A percentile compares a stretch with the other conserved stretches of the same genome.
phyloP scores from a whole-genome alignment of 2,797 vertebrate genomes.

The Enteromius afrohamiltoni region DNA sequence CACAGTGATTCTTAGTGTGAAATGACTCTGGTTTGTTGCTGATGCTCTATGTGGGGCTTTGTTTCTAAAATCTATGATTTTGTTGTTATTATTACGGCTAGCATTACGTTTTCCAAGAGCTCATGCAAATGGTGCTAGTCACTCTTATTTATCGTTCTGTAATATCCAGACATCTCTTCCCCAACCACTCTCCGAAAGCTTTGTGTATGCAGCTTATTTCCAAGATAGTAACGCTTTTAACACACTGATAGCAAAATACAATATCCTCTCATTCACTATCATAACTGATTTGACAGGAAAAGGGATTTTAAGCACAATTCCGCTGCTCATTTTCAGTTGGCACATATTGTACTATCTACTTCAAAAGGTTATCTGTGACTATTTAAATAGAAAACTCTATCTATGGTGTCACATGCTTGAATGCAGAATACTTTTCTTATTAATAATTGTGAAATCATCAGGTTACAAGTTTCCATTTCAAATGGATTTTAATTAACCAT shows the following conservation, averaged over 20 bases:
- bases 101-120: conserved; percentile 82
- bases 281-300: conserved; percentile 90
- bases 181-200: conserved; percentile 78
- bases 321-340: conserved; percentile 92
- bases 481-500: conserved; percentile 91
- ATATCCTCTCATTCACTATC: conserved; percentile 85
- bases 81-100: conserved; percentile 49
- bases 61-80: conserved; percentile 33
- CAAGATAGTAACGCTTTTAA: conserved; percentile 90
- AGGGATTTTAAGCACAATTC: conserved; percentile 99
- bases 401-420: conserved; percentile 94
- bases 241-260: conserved; percentile 90
- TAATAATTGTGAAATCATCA: conserved; percentile 93
- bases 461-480: conserved; percentile 92
- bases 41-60: conserved; percentile 22
- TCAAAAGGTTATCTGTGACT: conserved; percentile 93
- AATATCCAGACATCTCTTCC: conserved; percentile 78
- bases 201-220: conserved; percentile 92
- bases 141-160: conserved; percentile 67
- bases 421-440: conserved; percentile 94
- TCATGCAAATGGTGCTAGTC: conserved; percentile 84
- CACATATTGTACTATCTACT: conserved; percentile 89
- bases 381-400: conserved; percentile 94
- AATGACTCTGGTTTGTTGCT: conserved; percentile 47
- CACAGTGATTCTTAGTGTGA: conserved; percentile 42